Conservation (phyloP, 2,113 vertebrate genomes). For the Suricata suricatta region DNA sequence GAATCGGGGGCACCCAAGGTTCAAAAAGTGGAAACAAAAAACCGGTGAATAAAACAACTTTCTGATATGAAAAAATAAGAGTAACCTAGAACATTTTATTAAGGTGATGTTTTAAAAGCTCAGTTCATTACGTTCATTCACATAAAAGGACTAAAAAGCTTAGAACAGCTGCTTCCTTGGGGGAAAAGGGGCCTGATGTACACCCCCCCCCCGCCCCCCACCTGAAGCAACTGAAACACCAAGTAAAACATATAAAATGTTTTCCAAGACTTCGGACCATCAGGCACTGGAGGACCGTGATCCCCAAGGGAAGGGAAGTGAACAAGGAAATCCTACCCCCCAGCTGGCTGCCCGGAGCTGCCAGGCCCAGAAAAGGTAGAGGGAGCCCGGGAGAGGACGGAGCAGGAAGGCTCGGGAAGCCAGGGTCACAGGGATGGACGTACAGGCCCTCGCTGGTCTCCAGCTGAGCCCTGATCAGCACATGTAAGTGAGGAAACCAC, state of each 20-base stretch:
- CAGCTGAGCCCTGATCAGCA: background rate
- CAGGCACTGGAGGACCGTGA: background rate
- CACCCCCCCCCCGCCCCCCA: no score
- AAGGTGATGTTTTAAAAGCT: background rate
- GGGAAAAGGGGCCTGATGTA: background rate
- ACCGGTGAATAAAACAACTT: background rate
- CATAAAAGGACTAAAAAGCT: background rate
- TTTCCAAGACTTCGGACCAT: background rate
- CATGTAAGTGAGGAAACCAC: fast-evolving
- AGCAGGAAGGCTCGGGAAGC: background rate
- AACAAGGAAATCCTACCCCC: fast-evolving
- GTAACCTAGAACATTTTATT: background rate
- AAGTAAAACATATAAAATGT: background rate
- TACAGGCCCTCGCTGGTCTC: no score
- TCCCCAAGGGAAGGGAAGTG: fast-evolving
- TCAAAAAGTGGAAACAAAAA: background rate
- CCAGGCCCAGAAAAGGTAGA: background rate
- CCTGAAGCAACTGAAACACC: background rate
- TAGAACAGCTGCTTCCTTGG: background rate
- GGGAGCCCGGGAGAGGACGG: fast-evolving
- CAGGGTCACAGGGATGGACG: fast-evolving
- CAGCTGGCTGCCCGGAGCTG: background rate
- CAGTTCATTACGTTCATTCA: background rate
- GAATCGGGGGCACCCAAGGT: background rate
- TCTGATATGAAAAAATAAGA: background rate